Evolutionary conservation across 2,113 vertebrate genomes (phyloP), one percentile per base, ranked within the genome.

Genomic region (Pagrus major): DNA sequence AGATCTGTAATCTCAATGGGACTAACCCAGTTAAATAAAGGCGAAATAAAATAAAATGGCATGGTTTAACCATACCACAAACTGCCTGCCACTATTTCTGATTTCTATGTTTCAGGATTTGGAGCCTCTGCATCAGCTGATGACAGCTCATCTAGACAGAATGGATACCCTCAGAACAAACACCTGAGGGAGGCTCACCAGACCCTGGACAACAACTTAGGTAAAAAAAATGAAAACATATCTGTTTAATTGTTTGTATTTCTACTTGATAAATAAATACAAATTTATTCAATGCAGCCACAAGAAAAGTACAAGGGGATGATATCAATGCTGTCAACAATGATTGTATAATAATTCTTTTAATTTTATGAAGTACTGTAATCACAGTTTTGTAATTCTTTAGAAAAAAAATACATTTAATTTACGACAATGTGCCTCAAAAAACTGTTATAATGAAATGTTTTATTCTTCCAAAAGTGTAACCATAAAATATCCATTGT

Each of bases 161-260:
- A 93, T 2, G 96, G 96, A 69, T 94, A 96, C 66, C 81, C 96
- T 0, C 95, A 93, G 91, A 97, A 98, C 77, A 90, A 84, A 16
- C 91, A 96, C 15, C 95, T 99, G 20, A 92, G 55, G 64, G 87
- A 95, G 64, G 97, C 95, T 84, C 97, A 99, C 83, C 93, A 97
- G 78, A 96, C 96, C 83, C 95, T 99, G 4, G 97, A 99, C 93
- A 95, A 71, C 27, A 99, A 98, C 84, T 93, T 99, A 55, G 98
- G 98, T 99, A 91, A 94, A 59, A 76, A 78, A 1, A 91, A 94
- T n/a, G n/a, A 61, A 78, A 79, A 1, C 1, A 23, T 21, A 39
- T 54, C 5, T 39, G 0, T 37, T 35, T 5, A 20, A 1, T 33
- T 47, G 6, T 35, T 33, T 29, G 12, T 46, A 35, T 39, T 66